A percentile compares a stretch with the other conserved stretches of the same genome.
phyloP scores from a whole-genome alignment of 2,888 invertebrate species.

The Calameuta filiformis region DNA sequence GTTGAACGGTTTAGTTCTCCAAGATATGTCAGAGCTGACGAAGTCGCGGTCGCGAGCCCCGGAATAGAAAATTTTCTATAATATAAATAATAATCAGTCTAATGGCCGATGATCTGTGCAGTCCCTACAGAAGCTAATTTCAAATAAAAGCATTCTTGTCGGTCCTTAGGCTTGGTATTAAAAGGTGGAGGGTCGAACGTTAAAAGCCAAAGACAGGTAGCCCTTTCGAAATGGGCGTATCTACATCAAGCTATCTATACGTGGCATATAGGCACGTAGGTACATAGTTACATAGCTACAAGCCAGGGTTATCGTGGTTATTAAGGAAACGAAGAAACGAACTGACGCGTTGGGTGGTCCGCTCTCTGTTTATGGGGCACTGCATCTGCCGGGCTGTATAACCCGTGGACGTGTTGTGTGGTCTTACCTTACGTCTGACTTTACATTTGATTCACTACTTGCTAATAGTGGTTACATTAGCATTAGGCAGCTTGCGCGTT shows the following conservation, averaged over 20 bases:
- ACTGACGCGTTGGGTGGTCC: conserved; percentile 61
- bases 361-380: conserved; percentile 64
- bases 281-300: background rate
- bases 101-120: background rate
- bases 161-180: background rate
- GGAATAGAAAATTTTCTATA: background rate
- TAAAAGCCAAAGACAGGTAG: conserved; percentile 41
- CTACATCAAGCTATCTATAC: conserved; percentile 12
- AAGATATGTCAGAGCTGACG: background rate
- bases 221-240: conserved; percentile 26
- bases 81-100: background rate
- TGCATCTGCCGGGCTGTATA: conserved; percentile 58
- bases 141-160: background rate
- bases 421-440: conserved; percentile 57
- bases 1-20: background rate
- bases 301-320: conserved; percentile 52
- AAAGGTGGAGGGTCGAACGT: conserved; percentile 1
- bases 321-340: conserved; percentile 60
- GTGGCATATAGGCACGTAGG: background rate
- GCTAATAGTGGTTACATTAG: conserved; percentile 57
- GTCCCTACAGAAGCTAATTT: background rate
- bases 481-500: conserved; percentile 30
- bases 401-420: conserved; percentile 59
- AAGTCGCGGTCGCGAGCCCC: background rate
- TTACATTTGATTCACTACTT: conserved; percentile 62